Conservation (phyloP, 2,113 vertebrate species). For the Mastomys natalensis region DNA sequence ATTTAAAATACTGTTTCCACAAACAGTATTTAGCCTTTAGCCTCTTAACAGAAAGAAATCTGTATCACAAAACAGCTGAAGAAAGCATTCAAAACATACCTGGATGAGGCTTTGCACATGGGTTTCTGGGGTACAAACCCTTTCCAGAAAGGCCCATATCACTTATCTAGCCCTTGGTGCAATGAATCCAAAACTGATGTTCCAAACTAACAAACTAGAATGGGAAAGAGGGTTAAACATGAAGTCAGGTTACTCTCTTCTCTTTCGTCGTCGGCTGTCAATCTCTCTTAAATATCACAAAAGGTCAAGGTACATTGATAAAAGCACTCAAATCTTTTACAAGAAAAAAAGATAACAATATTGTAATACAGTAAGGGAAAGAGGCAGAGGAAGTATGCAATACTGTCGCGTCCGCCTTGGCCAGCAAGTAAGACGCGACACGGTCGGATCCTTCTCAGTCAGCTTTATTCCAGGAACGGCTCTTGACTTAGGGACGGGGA, state of each 20-base stretch:
- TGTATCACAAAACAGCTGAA: neutral
- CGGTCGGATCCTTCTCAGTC: too few relatives aligned
- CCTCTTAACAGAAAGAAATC: neutral
- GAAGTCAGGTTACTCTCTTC: neutral
- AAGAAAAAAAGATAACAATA: neutral
- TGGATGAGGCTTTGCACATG: neutral
- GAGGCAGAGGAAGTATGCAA: neutral
- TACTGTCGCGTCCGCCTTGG: too few relatives aligned
- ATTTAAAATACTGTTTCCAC: neutral
- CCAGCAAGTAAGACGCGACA: too few relatives aligned
- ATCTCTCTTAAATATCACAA: neutral
- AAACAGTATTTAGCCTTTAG: too few relatives aligned
- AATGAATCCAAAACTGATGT: neutral
- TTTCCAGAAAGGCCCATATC: neutral
- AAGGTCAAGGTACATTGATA: neutral
- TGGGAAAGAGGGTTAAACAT: neutral
- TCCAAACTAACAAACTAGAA: neutral
- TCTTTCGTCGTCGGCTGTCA: neutral
- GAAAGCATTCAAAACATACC: neutral
- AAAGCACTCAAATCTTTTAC: neutral
- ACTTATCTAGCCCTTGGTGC: neutral
- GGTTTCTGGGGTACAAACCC: neutral
- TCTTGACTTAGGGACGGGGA: too few relatives aligned
- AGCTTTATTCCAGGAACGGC: too few relatives aligned
- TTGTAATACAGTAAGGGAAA: neutral